A percentile compares a stretch with the other conserved stretches of the same genome.
These are phyloP conservation scores for Nasonia longicornis DNA, from an alignment of 1,140 invertebrate genomes.

Conservation along the genomic window DNA sequence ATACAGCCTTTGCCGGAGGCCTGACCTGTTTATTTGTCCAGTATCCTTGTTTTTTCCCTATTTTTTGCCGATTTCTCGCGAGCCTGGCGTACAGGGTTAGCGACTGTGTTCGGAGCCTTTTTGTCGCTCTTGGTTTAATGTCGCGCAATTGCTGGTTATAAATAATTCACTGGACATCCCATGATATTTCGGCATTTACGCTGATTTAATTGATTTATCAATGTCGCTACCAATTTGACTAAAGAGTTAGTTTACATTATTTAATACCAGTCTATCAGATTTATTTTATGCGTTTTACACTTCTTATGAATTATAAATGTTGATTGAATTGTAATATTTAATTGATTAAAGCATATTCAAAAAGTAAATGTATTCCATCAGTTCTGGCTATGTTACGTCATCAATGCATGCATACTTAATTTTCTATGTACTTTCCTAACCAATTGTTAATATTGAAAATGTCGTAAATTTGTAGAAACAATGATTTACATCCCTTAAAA, in stretches of 20 bases:
- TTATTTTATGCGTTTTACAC: background rate
- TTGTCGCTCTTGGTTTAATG: background rate
- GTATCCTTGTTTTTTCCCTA: background rate
- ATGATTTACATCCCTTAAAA: too few relatives aligned
- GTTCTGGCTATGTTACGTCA: too few relatives aligned
- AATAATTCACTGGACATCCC: background rate
- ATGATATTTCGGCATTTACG: background rate
- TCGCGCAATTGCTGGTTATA: background rate
- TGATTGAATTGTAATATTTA: background rate
- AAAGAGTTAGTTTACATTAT: background rate
- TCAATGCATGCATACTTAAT: too few relatives aligned
- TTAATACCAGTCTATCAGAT: background rate
- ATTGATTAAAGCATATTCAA: too few relatives aligned
- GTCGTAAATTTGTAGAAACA: too few relatives aligned
- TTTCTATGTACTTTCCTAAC: too few relatives aligned
- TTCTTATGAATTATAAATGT: background rate
- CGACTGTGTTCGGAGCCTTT: background rate
- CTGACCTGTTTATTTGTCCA: background rate
- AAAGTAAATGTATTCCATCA: too few relatives aligned
- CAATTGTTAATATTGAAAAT: too few relatives aligned
- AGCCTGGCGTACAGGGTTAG: background rate
- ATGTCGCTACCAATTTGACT: background rate
- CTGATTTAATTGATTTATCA: constrained; percentile 3
- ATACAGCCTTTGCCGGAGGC: constrained; percentile 9
- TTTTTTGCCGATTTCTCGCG: background rate